These are phyloP conservation scores for Psylliodes chrysocephalus DNA, from an alignment of 2,888 invertebrate species.

Conservation along the genomic window DNA sequence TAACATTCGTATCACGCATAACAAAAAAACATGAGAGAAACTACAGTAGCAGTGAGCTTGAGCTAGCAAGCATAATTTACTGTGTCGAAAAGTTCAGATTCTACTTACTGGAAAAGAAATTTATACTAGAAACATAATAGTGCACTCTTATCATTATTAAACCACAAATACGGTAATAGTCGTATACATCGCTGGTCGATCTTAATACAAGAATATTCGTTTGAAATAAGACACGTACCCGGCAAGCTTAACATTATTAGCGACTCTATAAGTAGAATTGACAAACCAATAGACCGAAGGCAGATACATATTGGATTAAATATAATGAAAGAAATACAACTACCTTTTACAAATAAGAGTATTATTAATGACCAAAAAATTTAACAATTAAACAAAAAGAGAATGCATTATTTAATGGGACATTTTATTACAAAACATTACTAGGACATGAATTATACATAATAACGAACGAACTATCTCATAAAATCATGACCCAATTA, in stretches of 20 bases:
- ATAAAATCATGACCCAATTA: slow-evolving; percentile 2
- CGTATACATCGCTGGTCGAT: no score
- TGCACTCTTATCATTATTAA: no score
- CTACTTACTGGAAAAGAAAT: slow-evolving; percentile 17
- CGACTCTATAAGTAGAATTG: no score
- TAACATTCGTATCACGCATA: no score
- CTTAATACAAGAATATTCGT: no score
- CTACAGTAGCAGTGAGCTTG: slow-evolving; percentile 8
- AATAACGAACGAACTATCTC: background rate
- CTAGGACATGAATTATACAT: slow-evolving; percentile 18
- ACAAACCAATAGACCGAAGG: no score
- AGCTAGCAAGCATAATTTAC: slow-evolving; percentile 15
- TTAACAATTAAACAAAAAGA: slow-evolving; percentile 9
- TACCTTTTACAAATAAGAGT: slow-evolving; percentile 1
- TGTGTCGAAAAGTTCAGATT: slow-evolving; percentile 16
- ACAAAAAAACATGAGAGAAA: slow-evolving; percentile 16
- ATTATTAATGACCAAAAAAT: slow-evolving; percentile 6
- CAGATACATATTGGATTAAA: background rate
- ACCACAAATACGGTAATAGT: no score
- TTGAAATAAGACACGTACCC: no score
- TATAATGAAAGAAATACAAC: background rate
- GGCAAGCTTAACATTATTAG: background rate
- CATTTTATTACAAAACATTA: slow-evolving; percentile 7
- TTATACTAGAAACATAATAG: no score
- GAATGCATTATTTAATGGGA: background rate